A percentile compares a stretch with the other conserved stretches of the same genome.
phyloP scores from a whole-genome alignment of 2,797 vertebrate genomes.

The Sebastes itinus region DNA sequence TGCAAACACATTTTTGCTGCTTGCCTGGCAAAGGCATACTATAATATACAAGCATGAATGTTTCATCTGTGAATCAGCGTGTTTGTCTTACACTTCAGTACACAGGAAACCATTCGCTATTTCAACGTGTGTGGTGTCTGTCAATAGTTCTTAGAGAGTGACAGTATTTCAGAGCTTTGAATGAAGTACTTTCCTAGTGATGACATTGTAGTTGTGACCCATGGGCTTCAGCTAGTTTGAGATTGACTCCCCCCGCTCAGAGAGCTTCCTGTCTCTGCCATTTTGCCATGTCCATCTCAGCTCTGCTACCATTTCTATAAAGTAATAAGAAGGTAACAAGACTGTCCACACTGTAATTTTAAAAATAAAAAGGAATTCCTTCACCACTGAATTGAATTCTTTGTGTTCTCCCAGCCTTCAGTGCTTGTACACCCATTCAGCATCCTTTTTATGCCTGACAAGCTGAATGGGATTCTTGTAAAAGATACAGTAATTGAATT shows the following conservation, averaged over 20 bases:
- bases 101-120: slow-evolving; percentile 29
- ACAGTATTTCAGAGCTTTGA: slow-evolving; percentile 17
- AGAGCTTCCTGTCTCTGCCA: background rate
- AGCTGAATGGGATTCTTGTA: slow-evolving; percentile 53
- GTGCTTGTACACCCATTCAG: slow-evolving; percentile 15
- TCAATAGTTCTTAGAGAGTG: background rate
- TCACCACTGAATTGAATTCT: slow-evolving; percentile 8
- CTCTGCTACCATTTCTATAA: background rate
- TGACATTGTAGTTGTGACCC: background rate
- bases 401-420: slow-evolving; percentile 7
- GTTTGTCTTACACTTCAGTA: slow-evolving; percentile 46
- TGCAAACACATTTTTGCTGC: background rate
- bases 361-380: slow-evolving; percentile 9
- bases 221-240: background rate
- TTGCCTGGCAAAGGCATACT: background rate
- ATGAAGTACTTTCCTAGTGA: background rate
- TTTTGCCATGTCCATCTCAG: background rate
- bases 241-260: background rate
- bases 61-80: slow-evolving; percentile 26
- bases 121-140: background rate
- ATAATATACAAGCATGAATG: slow-evolving; percentile 9
- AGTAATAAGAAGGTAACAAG: background rate
- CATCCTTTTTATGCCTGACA: slow-evolving; percentile 22
- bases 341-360: background rate
- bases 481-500: slow-evolving; percentile 66